Evolutionary conservation across 2,888 invertebrate species (phyloP), one percentile per base, ranked within the genome.

Genomic region (Biston stratarius): DNA sequence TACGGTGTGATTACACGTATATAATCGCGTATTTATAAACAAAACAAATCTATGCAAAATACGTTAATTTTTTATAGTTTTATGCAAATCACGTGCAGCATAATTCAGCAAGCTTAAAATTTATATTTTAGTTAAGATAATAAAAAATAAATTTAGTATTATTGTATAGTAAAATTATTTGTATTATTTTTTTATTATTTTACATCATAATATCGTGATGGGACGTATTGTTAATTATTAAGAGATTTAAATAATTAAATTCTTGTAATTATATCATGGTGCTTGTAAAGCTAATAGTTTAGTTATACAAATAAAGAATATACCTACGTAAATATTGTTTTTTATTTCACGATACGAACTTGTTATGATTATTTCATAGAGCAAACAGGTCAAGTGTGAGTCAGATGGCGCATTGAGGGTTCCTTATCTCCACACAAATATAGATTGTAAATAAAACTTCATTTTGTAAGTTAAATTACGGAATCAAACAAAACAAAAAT

Each of bases 231-330:
- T 88, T 89, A 83, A 77, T 82, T 76, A 83, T 68, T 86, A 85
- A 87, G 80, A 86, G 78, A 75, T 88, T 85, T 87, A 82, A 79
- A 74, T 70, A 24, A 71, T 70, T 64, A 79, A 83, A 83, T 80
- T 85, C 85, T 88, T 88, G 84, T 87, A 87, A 83, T 83, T 78
- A 78, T 78, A 83, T 85, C 81, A 84, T 86, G 92, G 91, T 92
- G 92, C 92, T 92, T 90, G 76, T 84, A 84, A 87, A 86, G 83
- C 84, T 86, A 77, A 80, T 84, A 77, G 80, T 83, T 83, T 85
- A 81, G 83, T 80, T 84, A 82, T 81, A 80, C 73, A 79, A 83
- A 79, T 80, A 81, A 83, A 81, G 75, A 58, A 55, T 59, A 64
- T 36, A n/a, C n/a, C n/a, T n/a, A 68, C 61, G 56, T 55, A 58